Evolutionary conservation across 2,113 vertebrate species (phyloP).

Genomic region (Prunella fulvescens): DNA sequence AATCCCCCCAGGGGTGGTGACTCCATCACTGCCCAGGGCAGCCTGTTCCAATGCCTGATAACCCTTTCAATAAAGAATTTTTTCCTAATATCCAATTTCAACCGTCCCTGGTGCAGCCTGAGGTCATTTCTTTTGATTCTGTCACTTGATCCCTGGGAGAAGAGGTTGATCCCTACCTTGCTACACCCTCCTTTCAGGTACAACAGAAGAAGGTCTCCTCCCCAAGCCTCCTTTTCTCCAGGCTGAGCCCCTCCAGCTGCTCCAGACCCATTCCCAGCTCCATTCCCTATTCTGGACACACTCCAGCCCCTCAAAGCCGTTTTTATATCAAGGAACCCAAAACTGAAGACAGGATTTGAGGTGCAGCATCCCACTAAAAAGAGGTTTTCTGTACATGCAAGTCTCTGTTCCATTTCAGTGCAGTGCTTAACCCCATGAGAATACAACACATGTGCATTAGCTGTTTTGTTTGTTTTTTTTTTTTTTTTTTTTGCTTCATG

Average conservation of each 20-base stretch:
- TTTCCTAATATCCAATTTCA: neutral
- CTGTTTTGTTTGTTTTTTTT: too few relatives aligned
- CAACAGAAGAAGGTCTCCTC: too few relatives aligned
- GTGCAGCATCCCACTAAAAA: neutral
- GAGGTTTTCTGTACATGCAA: rapidly evolving
- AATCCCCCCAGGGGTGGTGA: neutral
- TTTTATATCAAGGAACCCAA: neutral
- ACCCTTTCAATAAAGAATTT: rapidly evolving
- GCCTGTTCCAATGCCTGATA: neutral
- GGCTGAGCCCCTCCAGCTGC: neutral
- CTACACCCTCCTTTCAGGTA: rapidly evolving
- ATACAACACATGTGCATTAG: neutral
- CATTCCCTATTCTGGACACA: neutral
- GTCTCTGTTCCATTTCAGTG: neutral
- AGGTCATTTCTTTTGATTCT: neutral
- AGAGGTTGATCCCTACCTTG: neutral
- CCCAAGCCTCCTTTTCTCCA: neutral
- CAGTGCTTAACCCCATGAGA: neutral
- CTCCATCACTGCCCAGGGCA: neutral
- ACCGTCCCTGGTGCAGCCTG: neutral
- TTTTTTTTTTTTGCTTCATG: neutral
- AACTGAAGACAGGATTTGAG: neutral
- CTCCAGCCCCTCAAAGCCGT: neutral
- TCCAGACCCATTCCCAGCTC: neutral
- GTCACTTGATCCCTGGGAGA: neutral